Percentiles rank a stretch among this genome's conserved stretches.
Evolutionary conservation across 2,888 invertebrate genomes (phyloP).

Genomic region (Calameuta idolon): DNA sequence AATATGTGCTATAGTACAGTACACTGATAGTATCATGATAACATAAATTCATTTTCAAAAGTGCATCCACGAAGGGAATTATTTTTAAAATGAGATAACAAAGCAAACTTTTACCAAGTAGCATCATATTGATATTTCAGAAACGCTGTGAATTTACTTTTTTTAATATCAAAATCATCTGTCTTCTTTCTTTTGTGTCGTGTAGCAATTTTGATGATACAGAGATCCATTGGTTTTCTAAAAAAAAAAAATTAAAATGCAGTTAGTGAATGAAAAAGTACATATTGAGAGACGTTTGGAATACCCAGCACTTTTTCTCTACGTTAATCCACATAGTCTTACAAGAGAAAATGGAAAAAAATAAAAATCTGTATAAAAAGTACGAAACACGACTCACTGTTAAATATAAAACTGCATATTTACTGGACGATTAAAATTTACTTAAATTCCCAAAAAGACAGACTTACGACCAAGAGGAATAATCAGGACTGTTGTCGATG

Average conservation of each 20-base stretch:
- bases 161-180: neutral
- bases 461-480: neutral
- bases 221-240: no score
- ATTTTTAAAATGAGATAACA: neutral
- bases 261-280: neutral
- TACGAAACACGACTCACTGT: slow-evolving; percentile 15
- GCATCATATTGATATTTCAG: neutral
- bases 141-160: neutral
- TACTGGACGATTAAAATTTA: neutral
- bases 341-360: slow-evolving; percentile 30
- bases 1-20: neutral
- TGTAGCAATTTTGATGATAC: no score
- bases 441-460: neutral
- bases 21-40: neutral
- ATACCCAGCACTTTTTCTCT: neutral
- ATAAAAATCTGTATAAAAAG: slow-evolving; percentile 15
- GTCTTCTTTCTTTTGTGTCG: neutral
- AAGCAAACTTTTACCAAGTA: neutral
- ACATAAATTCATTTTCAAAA: neutral
- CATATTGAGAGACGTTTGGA: neutral
- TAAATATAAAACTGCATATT: neutral
- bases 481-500: neutral
- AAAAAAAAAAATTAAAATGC: no score
- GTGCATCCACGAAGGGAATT: neutral
- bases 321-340: slow-evolving; percentile 31